Evolutionary conservation across 2,888 invertebrate genomes (phyloP), one percentile per base, ranked within the genome.

Genomic region (Rotaria macrura): DNA sequence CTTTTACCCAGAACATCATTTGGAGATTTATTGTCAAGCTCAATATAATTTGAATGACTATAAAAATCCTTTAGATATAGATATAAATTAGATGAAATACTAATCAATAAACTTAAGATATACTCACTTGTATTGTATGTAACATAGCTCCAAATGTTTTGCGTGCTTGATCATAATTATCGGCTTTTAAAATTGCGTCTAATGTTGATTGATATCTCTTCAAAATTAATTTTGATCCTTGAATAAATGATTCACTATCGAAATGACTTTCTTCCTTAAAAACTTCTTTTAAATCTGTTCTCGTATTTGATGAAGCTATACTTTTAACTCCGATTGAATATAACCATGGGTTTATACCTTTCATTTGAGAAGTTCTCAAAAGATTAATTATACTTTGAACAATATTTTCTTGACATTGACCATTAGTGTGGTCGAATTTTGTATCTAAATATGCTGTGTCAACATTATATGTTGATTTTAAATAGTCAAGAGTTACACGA

Each of bases 21-120:
- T 23, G 74, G 74, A 10, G 38, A 20, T 6, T 40, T 79, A 43
- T 40, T 17, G 23, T 79, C 40, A 12, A 79, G 38, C 43, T 79
- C 43, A 43, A 79, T 79, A 79, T 23, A 79, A 43, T 79, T 79
- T 43, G 74, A 25, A 79, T 79, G 74, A 79, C 74, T 79, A 79
- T 79, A 79, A n/a, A 79, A 79, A 43, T 79, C 79, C 43, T 79
- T 38, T 34, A 79, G n/a, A 43, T 65, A 17, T 14, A 79, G 3
- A 1, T 38, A n/a, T 12, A 10, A 12, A 43, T 2, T 4, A 79
- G 1, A 20, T 25, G 10, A n/a, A 10, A 10, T 43, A 40, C 17
- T 25, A 40, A 43, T 47, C 9, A 23, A 25, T 17, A 10, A 79
- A 6, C n/a, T n/a, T n/a, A n/a, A n/a, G n/a, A 43, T 40, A 25